phyloP scores from a whole-genome alignment of 2,797 vertebrate species.

The Anguilla obscura region DNA sequence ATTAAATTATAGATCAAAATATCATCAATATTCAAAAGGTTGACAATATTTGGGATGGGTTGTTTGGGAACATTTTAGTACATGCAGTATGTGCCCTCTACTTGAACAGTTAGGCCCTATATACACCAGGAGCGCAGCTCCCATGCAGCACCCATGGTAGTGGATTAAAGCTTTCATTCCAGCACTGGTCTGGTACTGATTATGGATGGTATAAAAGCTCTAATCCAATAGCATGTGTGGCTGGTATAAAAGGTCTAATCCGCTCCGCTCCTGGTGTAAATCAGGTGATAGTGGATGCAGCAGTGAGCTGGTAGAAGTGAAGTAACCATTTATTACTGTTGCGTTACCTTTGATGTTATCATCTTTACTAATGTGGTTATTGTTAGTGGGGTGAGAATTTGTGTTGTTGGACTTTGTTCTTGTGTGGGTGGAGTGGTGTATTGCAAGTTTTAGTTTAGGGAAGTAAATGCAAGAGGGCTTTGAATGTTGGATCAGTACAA shows the following conservation, averaged over 20 bases:
- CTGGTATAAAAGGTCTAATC: neutral
- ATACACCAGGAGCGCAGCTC: neutral
- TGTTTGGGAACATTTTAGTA: neutral
- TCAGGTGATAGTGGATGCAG: neutral
- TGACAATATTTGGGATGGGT: conserved; percentile 23
- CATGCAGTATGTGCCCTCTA: neutral
- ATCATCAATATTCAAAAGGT: neutral
- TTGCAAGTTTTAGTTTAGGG: neutral
- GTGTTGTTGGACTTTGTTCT: neutral
- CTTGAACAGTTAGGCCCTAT: neutral
- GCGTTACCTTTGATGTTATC: neutral
- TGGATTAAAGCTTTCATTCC: neutral
- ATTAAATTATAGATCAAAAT: neutral
- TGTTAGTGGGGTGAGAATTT: neutral
- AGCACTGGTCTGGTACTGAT: neutral
- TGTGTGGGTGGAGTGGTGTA: neutral
- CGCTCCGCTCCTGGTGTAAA: no score
- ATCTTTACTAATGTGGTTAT: neutral
- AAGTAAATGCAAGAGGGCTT: neutral
- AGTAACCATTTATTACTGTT: neutral
- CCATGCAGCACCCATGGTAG: neutral
- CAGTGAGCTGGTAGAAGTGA: neutral
- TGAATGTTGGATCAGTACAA: neutral
- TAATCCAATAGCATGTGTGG: neutral
- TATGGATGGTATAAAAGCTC: neutral